Conservation (phyloP, 2,797 vertebrate species). For the Rhinichthys osculus region DNA sequence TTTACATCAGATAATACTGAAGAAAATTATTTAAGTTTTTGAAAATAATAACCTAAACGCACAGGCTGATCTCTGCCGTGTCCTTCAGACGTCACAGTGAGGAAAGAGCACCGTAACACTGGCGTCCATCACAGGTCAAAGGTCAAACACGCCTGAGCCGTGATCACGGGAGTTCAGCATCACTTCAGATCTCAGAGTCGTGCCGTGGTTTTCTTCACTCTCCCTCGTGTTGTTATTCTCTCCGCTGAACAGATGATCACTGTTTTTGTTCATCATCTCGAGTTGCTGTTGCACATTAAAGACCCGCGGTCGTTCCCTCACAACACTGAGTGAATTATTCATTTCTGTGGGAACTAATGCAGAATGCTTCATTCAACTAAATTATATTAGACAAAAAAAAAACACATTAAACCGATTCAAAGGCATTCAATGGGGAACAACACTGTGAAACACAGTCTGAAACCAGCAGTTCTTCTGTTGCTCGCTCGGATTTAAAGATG, state of each 20-base stretch:
- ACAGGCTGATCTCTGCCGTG: neutral
- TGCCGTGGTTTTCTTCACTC: no score
- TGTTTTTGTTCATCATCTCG: neutral
- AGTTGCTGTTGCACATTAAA: no score
- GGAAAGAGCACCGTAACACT: neutral
- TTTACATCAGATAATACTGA: neutral
- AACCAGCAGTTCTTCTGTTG: neutral
- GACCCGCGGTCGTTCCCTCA: neutral
- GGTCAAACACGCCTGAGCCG: neutral
- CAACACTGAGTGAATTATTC: neutral
- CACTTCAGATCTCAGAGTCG: no score
- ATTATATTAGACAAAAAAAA: neutral
- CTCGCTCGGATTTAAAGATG: neutral
- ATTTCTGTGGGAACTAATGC: neutral
- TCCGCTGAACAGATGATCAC: neutral
- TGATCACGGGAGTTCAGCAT: no score
- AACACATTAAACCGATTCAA: neutral
- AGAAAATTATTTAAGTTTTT: neutral
- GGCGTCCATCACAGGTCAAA: neutral
- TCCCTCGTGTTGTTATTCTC: neutral
- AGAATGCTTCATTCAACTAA: constrained; percentile 6
- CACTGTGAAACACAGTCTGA: neutral
- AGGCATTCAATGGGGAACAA: neutral
- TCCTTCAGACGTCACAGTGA: neutral
- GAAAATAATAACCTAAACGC: neutral